Evolutionary conservation across 2,113 vertebrate species (phyloP).

Genomic region (Carlito syrichta): DNA sequence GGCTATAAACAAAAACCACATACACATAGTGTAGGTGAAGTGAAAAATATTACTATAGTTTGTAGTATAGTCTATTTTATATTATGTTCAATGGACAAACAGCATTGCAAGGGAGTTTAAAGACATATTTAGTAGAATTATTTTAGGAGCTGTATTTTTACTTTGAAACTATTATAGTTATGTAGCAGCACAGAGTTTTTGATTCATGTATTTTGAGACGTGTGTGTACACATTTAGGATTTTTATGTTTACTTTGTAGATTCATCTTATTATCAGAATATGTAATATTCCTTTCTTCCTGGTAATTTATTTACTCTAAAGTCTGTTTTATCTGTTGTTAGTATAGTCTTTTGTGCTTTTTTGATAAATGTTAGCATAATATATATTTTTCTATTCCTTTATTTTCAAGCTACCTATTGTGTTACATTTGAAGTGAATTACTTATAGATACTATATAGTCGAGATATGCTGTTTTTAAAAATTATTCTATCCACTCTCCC

Average conservation of each 20-base stretch:
- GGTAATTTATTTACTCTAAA: not conserved
- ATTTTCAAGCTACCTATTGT: not conserved
- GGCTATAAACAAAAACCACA: no score
- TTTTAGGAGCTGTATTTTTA: not conserved
- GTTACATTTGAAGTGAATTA: not conserved
- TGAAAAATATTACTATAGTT: not conserved
- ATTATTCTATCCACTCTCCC: not conserved
- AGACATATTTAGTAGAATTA: not conserved
- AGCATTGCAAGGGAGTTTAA: not conserved
- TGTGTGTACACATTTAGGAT: not conserved
- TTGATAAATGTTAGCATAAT: not conserved
- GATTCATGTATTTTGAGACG: not conserved
- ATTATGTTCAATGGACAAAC: not conserved
- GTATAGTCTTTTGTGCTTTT: not conserved
- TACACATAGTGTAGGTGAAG: not conserved
- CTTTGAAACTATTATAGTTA: not conserved
- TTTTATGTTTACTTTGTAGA: not conserved
- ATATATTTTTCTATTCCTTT: not conserved
- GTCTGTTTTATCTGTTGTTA: not conserved
- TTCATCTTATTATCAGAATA: not conserved
- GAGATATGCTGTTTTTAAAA: not conserved
- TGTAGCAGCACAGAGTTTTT: not conserved
- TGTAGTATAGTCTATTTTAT: not conserved
- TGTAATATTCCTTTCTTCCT: not conserved
- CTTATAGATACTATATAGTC: not conserved